Conservation (phyloP, 2,888 invertebrate species). For the Macaria notata region DNA sequence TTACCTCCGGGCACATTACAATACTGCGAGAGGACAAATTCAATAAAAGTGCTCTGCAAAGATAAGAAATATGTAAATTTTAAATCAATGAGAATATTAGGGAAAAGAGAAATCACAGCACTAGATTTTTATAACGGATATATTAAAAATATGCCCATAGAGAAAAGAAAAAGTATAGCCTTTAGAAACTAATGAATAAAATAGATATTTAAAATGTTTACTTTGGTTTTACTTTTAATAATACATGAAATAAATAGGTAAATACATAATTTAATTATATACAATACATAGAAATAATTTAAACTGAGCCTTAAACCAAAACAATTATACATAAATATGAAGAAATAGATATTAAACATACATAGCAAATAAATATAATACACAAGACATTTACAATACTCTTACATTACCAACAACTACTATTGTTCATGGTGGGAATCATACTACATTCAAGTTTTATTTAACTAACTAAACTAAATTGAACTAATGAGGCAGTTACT, state of each 20-base stretch:
- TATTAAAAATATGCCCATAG: conserved; percentile 80
- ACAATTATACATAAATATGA: conserved; percentile 4
- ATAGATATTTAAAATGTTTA: conserved; percentile 11
- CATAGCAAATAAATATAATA: conserved; percentile 7
- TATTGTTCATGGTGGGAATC: conserved; percentile 27
- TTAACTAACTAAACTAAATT: conserved; percentile 21
- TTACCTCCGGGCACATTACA: conserved; percentile 81
- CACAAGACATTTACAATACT: conserved; percentile 2
- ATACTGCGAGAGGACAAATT: conserved; percentile 81
- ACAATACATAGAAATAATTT: too few species aligned
- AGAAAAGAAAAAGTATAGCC: conserved; percentile 57
- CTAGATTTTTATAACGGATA: conserved; percentile 94
- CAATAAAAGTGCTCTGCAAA: conserved; percentile 85
- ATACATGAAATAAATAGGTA: conserved; percentile 1
- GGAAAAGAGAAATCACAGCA: conserved; percentile 88
- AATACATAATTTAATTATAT: conserved; percentile 3
- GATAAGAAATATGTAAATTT: conserved; percentile 85
- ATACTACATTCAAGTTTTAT: conserved; percentile 20
- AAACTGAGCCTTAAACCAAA: too few species aligned
- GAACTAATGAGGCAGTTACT: conserved; percentile 23
- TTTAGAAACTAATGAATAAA: conserved; percentile 51
- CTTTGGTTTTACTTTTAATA: conserved; percentile 5
- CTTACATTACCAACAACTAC: conserved; percentile 14
- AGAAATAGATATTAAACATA: conserved; percentile 11
- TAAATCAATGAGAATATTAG: conserved; percentile 84